Percentiles rank a stretch among this genome's conserved stretches.
Conservation (phyloP, 2,113 vertebrate genomes). For the Grus americana region DNA sequence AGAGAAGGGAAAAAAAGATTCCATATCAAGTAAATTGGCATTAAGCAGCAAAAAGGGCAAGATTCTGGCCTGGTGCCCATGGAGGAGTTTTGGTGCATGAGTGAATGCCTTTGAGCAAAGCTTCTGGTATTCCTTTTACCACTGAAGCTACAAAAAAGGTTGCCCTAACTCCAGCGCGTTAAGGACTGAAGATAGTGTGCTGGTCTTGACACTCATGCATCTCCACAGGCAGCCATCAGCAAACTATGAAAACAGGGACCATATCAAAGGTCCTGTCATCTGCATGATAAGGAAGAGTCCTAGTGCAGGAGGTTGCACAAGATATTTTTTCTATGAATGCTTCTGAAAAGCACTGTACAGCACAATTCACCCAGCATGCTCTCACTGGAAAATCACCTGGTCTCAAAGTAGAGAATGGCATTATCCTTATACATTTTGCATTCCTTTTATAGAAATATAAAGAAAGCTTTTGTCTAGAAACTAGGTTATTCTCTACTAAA, state of each 20-base stretch:
- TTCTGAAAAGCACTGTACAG: not conserved
- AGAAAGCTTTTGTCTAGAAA: not conserved
- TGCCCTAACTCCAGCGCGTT: not conserved
- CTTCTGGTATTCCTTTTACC: not conserved
- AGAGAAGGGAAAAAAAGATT: not conserved
- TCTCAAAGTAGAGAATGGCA: not conserved
- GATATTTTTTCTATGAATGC: not conserved
- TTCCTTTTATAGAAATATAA: not conserved
- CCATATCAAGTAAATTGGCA: not conserved
- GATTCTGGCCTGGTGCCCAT: not conserved
- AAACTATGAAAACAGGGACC: not conserved
- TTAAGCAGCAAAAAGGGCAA: not conserved
- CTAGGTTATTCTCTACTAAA: not conserved
- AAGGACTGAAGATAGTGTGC: not conserved
- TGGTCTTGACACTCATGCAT: not conserved
- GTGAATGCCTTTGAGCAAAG: not conserved
- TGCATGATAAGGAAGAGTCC: not conserved
- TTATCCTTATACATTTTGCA: not conserved
- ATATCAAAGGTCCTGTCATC: not conserved
- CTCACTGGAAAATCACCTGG: not conserved
- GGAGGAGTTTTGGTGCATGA: not conserved
- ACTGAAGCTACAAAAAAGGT: not conserved
- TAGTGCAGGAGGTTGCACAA: not conserved
- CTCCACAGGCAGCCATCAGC: not conserved
- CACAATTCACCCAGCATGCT: not conserved